Base-by-base conservation (phyloP, 2,888 invertebrate species). In the Diarsia brunnea region DNA sequence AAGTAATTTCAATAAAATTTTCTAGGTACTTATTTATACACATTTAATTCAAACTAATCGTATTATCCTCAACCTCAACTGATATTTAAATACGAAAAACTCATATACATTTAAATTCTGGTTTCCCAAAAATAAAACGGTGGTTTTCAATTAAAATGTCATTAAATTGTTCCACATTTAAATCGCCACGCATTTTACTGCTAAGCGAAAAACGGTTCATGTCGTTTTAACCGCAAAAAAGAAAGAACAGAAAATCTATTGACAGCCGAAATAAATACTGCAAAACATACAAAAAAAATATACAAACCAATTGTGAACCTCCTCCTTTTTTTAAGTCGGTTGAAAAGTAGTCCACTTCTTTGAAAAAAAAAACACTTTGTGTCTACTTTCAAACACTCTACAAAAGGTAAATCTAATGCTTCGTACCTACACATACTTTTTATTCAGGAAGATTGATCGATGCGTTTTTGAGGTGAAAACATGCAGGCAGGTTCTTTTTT, bases 61-160 rank as follows among this genome's bases (percentile, higher is more conserved):
- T 45, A 70, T 77, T 45, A 68, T 31, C 21, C 27, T 11, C 14
- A 51, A 73, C 24, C 38, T 12, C 12, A 51, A 73, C 53, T 66
- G 49, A 63, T 49, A 65, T 71, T 45, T 49, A 60, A 60, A 69
- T 19, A 69, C 58, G 45, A 49, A 0, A 47, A 45, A 58, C 43
- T 71, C 12, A 27, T 21, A 63, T 47, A 61, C 58, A 38, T 58
- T 72, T 24, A 47, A 80, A 81, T 66, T 69, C 12, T 19, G 31
- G 12, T 65, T 64, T 79, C 45, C 60, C 68, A 73, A 69, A 71
- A 71, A 63, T 76, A 73, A 73, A 82, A 71, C 49, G 47, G 53
- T 31, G 38, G n/a, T 73, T 81, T 81, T 71, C 73, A 85, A 85
- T 82, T 82, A 73, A 79, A 81, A 70, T 70, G 51, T 47, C 68